Conservation (phyloP, 2,888 invertebrate species). For the Catocala fraxini region DNA sequence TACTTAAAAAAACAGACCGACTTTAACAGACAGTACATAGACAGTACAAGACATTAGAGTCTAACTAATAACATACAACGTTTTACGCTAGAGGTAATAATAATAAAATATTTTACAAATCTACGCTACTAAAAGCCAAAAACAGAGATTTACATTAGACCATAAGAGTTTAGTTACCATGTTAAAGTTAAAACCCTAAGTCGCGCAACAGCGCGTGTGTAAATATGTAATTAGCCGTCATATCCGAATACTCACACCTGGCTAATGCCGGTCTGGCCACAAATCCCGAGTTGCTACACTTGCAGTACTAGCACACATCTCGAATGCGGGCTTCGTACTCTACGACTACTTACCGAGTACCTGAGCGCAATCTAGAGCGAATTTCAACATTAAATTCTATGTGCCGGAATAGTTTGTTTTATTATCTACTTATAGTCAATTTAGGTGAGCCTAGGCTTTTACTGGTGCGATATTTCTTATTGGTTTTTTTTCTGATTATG, state of each 20-base stretch:
- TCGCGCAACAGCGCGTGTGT: slow-evolving; percentile 3
- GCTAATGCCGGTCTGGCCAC: slow-evolving; percentile 40
- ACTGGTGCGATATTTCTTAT: slow-evolving; percentile 20
- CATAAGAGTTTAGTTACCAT: too few species aligned
- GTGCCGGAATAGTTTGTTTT: slow-evolving; percentile 44
- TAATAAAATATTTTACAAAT: too few species aligned
- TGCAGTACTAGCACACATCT: slow-evolving; percentile 30
- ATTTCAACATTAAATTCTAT: slow-evolving; percentile 53
- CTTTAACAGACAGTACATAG: too few species aligned
- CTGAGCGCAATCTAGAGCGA: slow-evolving; percentile 43
- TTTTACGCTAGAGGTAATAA: too few species aligned
- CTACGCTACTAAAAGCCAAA: too few species aligned
- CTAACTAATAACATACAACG: too few species aligned
- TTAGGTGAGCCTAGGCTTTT: slow-evolving; percentile 26
- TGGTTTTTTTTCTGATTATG: slow-evolving; percentile 16
- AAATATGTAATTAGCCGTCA: slow-evolving; percentile 26
- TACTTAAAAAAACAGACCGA: too few species aligned
- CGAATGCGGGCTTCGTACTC: slow-evolving; percentile 36
- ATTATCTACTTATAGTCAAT: slow-evolving; percentile 39
- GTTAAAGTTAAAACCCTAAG: background rate
- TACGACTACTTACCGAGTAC: slow-evolving; percentile 22
- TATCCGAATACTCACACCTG: slow-evolving; percentile 23
- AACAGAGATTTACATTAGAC: too few species aligned
- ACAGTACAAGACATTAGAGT: too few species aligned
- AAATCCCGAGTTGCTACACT: slow-evolving; percentile 53